Percentiles rank a stretch among this genome's conserved stretches.
Evolutionary conservation across 2,113 vertebrate species (phyloP).

Genomic region (Vicugna pacos): DNA sequence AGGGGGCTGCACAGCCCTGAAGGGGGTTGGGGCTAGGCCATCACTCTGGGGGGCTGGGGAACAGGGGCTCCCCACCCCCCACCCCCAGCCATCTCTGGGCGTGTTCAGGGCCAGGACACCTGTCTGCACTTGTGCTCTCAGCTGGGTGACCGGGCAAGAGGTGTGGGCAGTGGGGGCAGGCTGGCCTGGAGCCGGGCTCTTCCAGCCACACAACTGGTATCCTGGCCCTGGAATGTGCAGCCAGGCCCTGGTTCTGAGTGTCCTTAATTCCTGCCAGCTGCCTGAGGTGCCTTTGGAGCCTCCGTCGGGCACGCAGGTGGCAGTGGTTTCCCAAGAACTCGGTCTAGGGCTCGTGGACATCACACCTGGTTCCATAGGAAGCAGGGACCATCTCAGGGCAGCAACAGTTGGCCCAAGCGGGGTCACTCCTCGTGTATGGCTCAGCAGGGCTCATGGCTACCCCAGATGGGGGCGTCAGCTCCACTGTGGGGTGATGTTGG

Average conservation of each 20-base stretch:
- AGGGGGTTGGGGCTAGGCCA: too few species aligned
- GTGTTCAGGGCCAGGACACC: rapidly evolving
- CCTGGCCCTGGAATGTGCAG: rapidly evolving
- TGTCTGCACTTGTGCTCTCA: rapidly evolving
- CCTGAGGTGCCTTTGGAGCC: too few species aligned
- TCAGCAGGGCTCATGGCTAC: rapidly evolving
- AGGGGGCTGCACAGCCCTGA: rapidly evolving
- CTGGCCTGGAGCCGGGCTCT: neutral
- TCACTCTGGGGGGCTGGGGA: neutral
- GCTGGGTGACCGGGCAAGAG: neutral
- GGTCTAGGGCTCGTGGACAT: rapidly evolving
- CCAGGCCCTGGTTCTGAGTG: neutral
- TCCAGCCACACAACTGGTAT: neutral
- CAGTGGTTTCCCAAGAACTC: rapidly evolving
- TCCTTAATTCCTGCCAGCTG: rapidly evolving
- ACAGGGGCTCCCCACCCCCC: neutral
- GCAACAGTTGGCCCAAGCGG: rapidly evolving
- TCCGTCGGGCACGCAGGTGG: rapidly evolving
- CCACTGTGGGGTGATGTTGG: rapidly evolving
- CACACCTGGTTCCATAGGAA: rapidly evolving
- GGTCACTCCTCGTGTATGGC: rapidly evolving
- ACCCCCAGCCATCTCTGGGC: rapidly evolving
- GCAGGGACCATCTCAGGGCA: rapidly evolving
- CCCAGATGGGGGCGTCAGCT: neutral
- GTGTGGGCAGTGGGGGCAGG: rapidly evolving